phyloP scores from a whole-genome alignment of 2,888 invertebrate species.

The Mesopsocus fuscifrons region DNA sequence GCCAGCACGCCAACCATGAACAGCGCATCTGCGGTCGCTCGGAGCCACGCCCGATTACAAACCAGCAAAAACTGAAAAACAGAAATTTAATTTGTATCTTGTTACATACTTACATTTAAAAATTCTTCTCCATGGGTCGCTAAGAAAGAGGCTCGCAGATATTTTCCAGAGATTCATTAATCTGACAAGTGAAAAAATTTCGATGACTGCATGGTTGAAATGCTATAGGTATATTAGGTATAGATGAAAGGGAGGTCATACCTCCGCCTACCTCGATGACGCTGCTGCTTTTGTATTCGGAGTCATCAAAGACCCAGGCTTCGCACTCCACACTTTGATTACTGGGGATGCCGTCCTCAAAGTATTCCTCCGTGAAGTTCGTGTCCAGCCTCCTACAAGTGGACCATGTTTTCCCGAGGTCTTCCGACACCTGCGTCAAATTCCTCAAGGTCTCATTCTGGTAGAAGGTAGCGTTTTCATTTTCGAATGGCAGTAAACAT shows the following conservation, averaged over 20 bases:
- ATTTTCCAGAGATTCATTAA: too few species aligned
- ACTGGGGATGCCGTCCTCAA: constrained; percentile 20
- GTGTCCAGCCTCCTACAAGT: constrained; percentile 32
- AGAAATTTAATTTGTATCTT: constrained; percentile 4
- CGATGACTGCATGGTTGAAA: background rate
- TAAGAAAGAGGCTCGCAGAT: too few species aligned
- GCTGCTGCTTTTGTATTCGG: constrained; percentile 38
- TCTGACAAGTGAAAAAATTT: too few species aligned
- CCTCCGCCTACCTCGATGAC: constrained; percentile 35
- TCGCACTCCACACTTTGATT: constrained; percentile 27
- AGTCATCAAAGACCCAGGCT: constrained; percentile 37
- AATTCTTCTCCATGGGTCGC: too few species aligned
- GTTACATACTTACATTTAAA: too few species aligned
- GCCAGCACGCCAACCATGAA: constrained; percentile 55
- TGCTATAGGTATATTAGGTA: too few species aligned
- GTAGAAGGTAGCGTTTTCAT: constrained; percentile 28
- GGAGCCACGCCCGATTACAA: constrained; percentile 39
- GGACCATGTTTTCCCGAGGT: constrained; percentile 26
- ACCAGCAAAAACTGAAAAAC: constrained; percentile 45
- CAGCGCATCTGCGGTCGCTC: constrained; percentile 43
- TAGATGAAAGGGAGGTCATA: background rate
- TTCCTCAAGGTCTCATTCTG: constrained; percentile 28
- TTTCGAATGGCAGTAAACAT: constrained; percentile 38
- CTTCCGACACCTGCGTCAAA: constrained; percentile 33
- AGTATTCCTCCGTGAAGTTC: constrained; percentile 24